Conservation (phyloP, 2,888 invertebrate genomes). For the Trachelus troglodyta region DNA sequence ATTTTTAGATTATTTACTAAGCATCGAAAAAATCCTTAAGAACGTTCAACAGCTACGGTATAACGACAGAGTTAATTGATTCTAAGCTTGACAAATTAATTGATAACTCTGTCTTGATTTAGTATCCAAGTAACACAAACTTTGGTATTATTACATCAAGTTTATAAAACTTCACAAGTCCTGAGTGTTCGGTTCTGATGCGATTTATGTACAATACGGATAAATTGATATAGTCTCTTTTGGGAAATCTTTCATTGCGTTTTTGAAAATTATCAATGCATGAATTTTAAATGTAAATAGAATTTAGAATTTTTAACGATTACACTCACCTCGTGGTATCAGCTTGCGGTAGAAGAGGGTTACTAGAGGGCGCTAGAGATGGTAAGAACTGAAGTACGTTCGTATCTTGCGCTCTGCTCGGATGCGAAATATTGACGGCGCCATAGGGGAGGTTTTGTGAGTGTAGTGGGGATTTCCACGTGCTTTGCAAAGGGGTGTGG, state of each 20-base stretch:
- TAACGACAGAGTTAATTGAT: too few species aligned
- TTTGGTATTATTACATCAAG: neutral
- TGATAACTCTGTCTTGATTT: too few species aligned
- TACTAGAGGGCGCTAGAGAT: constrained; percentile 8
- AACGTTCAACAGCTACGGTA: too few species aligned
- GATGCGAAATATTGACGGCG: neutral
- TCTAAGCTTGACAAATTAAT: too few species aligned
- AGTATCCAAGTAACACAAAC: too few species aligned
- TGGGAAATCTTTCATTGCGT: neutral
- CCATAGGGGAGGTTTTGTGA: neutral
- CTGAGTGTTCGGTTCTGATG: neutral
- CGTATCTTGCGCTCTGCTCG: constrained; percentile 5
- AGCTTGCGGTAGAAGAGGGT: neutral
- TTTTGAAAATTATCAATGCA: neutral
- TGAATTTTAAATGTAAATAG: neutral
- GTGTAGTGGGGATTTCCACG: neutral
- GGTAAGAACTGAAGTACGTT: neutral
- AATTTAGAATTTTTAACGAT: neutral
- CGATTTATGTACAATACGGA: neutral
- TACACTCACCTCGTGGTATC: neutral
- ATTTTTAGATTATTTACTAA: neutral
- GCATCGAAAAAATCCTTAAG: neutral
- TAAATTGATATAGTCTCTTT: neutral
- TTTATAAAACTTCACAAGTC: neutral
- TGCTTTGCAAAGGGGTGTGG: neutral